A percentile compares a stretch with the other conserved stretches of the same genome.
phyloP scores from a whole-genome alignment of 2,797 vertebrate species.

The Cheirogaleus major region DNA sequence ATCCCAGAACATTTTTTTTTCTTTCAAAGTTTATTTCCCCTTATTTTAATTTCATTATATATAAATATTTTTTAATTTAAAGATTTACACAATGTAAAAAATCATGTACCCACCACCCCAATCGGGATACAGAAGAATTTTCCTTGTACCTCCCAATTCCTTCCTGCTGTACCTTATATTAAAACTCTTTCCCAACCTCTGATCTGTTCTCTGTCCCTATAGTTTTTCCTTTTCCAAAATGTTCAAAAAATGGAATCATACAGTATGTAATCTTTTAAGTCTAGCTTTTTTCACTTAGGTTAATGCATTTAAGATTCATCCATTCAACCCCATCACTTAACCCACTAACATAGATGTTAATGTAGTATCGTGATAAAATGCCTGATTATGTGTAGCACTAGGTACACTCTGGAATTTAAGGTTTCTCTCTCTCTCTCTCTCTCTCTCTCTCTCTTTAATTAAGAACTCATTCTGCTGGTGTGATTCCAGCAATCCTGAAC shows the following conservation, averaged over 20 bases:
- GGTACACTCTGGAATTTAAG: not conserved
- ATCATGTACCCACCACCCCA: no score
- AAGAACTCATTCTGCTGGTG: not conserved
- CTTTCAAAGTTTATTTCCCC: not conserved
- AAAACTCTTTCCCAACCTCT: not conserved
- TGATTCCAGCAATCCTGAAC: not conserved
- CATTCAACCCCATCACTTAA: rapidly evolving
- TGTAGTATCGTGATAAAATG: rapidly evolving
- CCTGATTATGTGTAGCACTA: not conserved
- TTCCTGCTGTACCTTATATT: not conserved
- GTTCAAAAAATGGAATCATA: not conserved
- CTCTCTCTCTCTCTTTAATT: no score
- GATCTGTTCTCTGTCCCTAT: not conserved
- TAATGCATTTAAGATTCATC: not conserved
- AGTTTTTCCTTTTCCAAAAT: not conserved
- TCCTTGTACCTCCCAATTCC: not conserved
- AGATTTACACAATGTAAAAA: not conserved
- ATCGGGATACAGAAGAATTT: no score
- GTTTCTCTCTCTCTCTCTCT: no score
- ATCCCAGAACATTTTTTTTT: rapidly evolving
- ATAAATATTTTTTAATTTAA: not conserved
- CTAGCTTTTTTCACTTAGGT: not conserved
- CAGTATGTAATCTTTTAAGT: not conserved
- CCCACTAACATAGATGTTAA: not conserved
- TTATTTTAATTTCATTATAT: not conserved